phyloP scores from a whole-genome alignment of 2,888 invertebrate genomes.

The Lottia scabra region DNA sequence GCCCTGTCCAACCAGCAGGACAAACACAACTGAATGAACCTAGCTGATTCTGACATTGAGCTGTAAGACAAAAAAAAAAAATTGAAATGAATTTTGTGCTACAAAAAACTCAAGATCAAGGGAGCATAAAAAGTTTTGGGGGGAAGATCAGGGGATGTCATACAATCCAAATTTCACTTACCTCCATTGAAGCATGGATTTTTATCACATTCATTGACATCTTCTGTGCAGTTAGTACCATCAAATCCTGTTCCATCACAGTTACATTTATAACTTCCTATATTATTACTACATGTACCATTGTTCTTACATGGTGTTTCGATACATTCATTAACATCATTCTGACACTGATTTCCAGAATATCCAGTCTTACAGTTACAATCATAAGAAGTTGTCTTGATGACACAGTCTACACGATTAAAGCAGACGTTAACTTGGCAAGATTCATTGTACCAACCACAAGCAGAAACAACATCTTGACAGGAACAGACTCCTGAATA shows the following conservation, averaged over 20 bases:
- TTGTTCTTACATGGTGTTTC: conserved; percentile 42
- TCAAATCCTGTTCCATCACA: conserved; percentile 53
- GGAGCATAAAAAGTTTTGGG: too few species aligned
- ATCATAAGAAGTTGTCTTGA: conserved; percentile 33
- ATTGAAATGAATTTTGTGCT: too few species aligned
- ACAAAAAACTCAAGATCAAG: too few species aligned
- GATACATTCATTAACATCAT: conserved; percentile 51
- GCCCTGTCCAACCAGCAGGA: conserved; percentile 52
- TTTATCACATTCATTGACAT: conserved; percentile 52
- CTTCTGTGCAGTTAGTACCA: conserved; percentile 46
- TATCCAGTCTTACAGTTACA: conserved; percentile 54
- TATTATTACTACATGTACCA: conserved; percentile 47
- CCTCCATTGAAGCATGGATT: conserved; percentile 59
- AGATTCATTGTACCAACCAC: conserved; percentile 60
- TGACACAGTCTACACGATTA: conserved; percentile 38
- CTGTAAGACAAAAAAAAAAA: conserved; percentile 29
- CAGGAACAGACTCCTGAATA: conserved; percentile 57
- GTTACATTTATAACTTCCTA: conserved; percentile 47
- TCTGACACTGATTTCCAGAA: conserved; percentile 40
- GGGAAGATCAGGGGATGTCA: too few species aligned
- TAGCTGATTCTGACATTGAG: conserved; percentile 42
- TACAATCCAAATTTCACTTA: conserved; percentile 21
- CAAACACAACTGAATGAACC: conserved; percentile 53
- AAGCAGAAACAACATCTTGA: conserved; percentile 44
- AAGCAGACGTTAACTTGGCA: conserved; percentile 52